These are phyloP conservation scores for Hippoglossus stenolepis DNA, from an alignment of 2,113 vertebrate species.

Conservation along the genomic window DNA sequence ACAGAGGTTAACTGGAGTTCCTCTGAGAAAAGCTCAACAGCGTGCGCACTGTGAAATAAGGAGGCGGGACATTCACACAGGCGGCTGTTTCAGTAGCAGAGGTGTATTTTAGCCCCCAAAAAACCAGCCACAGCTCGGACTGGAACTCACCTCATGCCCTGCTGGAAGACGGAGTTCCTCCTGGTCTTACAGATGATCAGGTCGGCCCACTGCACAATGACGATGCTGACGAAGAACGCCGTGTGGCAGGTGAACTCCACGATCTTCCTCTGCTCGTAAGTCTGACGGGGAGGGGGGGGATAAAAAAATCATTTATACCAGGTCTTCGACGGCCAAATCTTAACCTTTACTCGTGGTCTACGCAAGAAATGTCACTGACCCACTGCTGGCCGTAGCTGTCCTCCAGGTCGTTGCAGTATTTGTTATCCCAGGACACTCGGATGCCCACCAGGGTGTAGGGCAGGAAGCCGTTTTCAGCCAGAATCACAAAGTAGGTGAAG, in stretches of 20 bases:
- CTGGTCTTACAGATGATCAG: conserved; percentile 96
- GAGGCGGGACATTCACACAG: too few species aligned
- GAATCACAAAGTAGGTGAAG: conserved; percentile 96
- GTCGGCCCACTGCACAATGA: conserved; percentile 95
- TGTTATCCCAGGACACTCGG: conserved; percentile 92
- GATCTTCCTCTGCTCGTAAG: conserved; percentile 95
- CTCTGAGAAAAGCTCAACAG: neutral
- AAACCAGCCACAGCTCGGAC: too few species aligned
- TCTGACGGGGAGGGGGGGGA: conserved; percentile 72
- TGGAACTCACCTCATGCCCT: conserved; percentile 92
- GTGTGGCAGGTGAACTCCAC: conserved; percentile 97
- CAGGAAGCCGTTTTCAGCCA: conserved; percentile 96
- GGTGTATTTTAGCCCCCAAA: too few species aligned
- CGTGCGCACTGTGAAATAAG: neutral
- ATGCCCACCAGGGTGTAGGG: conserved; percentile 89
- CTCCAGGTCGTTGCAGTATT: conserved; percentile 89
- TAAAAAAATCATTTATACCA: neutral
- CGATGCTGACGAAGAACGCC: conserved; percentile 93
- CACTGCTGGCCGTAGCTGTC: conserved; percentile 93
- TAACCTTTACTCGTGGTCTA: neutral
- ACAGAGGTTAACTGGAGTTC: neutral
- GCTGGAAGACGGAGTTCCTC: conserved; percentile 94
- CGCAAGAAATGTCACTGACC: conserved; percentile 77
- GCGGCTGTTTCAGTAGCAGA: neutral
- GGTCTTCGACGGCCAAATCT: fast-evolving